phyloP scores from a whole-genome alignment of 2,888 invertebrate genomes.

The Didymodactylos carnosus region DNA sequence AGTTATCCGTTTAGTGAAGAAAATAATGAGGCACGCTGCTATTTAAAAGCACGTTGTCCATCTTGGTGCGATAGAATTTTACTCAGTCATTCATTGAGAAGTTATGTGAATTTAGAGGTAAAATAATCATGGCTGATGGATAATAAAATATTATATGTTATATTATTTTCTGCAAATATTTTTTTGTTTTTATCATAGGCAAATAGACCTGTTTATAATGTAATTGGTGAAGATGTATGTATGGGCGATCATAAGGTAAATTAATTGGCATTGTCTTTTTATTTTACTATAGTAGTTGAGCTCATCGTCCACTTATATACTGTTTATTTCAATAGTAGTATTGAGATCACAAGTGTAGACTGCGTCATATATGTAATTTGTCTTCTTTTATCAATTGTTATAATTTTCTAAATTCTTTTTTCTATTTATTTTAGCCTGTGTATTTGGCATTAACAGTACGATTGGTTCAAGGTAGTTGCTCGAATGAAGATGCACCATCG shows the following conservation, averaged over 20 bases:
- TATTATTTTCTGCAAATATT: neutral
- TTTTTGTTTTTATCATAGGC: too few relatives aligned
- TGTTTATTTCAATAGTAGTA: too few relatives aligned
- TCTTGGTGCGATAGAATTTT: slow-evolving; percentile 92
- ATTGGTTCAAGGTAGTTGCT: neutral
- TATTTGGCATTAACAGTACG: neutral
- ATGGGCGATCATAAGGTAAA: slow-evolving; percentile 81
- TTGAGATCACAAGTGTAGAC: too few relatives aligned
- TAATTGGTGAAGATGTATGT: slow-evolving; percentile 61
- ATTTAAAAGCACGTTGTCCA: slow-evolving; percentile 87
- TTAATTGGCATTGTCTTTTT: too few relatives aligned
- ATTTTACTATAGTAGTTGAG: too few relatives aligned
- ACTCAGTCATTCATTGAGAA: slow-evolving; percentile 56
- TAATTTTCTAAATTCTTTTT: neutral
- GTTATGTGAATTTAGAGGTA: slow-evolving; percentile 21
- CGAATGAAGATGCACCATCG: too few relatives aligned
- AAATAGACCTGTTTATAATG: slow-evolving; percentile 44
- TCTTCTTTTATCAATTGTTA: neutral
- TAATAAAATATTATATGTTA: neutral
- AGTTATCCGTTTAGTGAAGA: slow-evolving; percentile 85
- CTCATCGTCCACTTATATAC: too few relatives aligned
- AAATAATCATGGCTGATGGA: too few relatives aligned
- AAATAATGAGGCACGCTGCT: slow-evolving; percentile 55
- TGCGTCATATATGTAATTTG: neutral
- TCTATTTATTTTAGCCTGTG: neutral